Conservation (phyloP, 2,888 invertebrate species). For the Amphipyra tragopoginis region DNA sequence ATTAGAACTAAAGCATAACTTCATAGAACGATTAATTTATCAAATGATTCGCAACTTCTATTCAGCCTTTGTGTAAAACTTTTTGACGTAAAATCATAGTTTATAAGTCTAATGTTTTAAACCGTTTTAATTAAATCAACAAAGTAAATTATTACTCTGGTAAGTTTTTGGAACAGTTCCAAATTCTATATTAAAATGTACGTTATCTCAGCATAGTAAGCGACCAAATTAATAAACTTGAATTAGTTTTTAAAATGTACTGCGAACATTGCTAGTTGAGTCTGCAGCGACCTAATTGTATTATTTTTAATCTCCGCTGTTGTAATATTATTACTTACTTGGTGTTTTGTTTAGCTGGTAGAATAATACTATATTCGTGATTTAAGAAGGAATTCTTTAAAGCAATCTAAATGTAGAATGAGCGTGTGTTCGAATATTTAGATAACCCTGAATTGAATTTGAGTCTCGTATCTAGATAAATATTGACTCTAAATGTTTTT, state of each 20-base stretch:
- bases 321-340: not conserved
- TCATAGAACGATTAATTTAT: slow-evolving; percentile 33
- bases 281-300: slow-evolving; percentile 15
- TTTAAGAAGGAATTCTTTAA: slow-evolving; percentile 1
- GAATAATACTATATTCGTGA: slow-evolving; percentile 4
- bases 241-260: slow-evolving; percentile 41
- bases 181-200: slow-evolving; percentile 50
- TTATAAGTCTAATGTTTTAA: slow-evolving; percentile 45
- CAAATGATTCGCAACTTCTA: slow-evolving; percentile 43
- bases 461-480: too few species aligned
- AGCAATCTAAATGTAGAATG: too few species aligned
- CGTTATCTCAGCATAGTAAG: slow-evolving; percentile 45
- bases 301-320: slow-evolving; percentile 16
- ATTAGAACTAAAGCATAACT: slow-evolving; percentile 33
- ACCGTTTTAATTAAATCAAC: slow-evolving; percentile 56
- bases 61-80: slow-evolving; percentile 39
- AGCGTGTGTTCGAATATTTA: too few species aligned
- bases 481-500: not conserved
- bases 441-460: too few species aligned
- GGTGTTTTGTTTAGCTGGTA: not conserved
- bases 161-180: slow-evolving; percentile 53
- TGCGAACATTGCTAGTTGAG: slow-evolving; percentile 11
- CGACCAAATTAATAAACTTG: slow-evolving; percentile 50
- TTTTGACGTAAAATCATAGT: slow-evolving; percentile 44
- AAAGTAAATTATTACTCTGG: slow-evolving; percentile 46